Conservation (phyloP, 2,888 invertebrate species). For the Craniophora ligustri region DNA sequence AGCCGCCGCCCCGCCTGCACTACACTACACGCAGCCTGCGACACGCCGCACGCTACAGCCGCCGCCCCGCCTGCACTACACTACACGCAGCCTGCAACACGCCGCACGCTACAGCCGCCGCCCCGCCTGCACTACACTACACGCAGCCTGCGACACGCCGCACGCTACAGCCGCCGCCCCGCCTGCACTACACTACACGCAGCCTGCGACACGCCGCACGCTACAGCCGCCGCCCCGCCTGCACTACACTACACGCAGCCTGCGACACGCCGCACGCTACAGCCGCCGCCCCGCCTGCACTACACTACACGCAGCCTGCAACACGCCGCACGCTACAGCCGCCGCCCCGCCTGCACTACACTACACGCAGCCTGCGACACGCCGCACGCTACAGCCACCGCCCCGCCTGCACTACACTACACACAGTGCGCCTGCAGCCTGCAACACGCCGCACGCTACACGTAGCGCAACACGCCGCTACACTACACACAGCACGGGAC, state of each 20-base stretch:
- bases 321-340: constrained; percentile 69
- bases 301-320: constrained; percentile 65
- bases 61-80: constrained; percentile 57
- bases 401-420: constrained; percentile 67
- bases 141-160: constrained; percentile 72
- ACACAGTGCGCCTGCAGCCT: constrained; percentile 66
- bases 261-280: too few relatives aligned
- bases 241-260: too few relatives aligned
- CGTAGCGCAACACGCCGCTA: too few relatives aligned
- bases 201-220: constrained; percentile 48
- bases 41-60: constrained; percentile 43
- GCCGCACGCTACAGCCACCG: constrained; percentile 70
- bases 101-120: constrained; percentile 70
- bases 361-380: constrained; percentile 70
- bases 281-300: constrained; percentile 57
- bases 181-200: constrained; percentile 60
- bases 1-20: not conserved
- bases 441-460: not conserved
- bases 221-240: not conserved
- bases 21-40: too few relatives aligned
- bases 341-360: constrained; percentile 75
- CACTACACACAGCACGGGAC: too few relatives aligned
- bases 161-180: constrained; percentile 70
- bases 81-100: constrained; percentile 65
- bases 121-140: constrained; percentile 76